Conservation (phyloP, 2,113 vertebrate genomes). For the Neodon shergylaensis region DNA sequence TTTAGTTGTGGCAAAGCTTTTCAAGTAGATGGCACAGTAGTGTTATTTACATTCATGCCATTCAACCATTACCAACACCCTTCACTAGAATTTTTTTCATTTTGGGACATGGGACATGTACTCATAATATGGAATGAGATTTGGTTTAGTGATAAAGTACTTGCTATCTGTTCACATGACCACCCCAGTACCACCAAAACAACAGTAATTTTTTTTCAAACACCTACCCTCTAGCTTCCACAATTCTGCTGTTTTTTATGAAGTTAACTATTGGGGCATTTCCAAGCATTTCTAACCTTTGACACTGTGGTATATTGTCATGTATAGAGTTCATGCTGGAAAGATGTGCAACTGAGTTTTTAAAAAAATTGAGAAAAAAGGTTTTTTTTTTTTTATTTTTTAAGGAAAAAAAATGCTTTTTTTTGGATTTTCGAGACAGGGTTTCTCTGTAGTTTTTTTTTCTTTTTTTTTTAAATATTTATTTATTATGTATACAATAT, state of each 20-base stretch:
- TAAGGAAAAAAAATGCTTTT: no score
- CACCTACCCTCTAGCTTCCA: neutral
- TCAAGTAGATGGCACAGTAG: neutral
- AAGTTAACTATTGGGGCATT: conserved; percentile 23
- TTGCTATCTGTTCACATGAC: neutral
- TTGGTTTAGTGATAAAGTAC: neutral
- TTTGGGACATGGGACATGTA: neutral
- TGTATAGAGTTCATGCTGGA: neutral
- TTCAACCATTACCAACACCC: neutral
- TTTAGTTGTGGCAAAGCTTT: neutral
- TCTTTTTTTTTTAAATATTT: no score
- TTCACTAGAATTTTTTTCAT: neutral
- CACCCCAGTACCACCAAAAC: neutral
- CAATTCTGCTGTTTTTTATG: neutral
- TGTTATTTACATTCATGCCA: neutral
- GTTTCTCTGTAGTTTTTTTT: no score
- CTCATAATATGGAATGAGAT: neutral
- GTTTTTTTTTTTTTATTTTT: no score
- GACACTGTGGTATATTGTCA: neutral
- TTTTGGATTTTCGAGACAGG: no score
- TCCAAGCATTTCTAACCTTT: neutral
- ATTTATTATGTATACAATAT: no score
- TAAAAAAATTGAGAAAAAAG: neutral
- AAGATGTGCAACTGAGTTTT: neutral
- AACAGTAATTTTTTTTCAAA: neutral